Evolutionary conservation across 2,113 vertebrate species (phyloP), one percentile per base, ranked within the genome.

Genomic region (Pseudorhombus dupliciocellatus): DNA sequence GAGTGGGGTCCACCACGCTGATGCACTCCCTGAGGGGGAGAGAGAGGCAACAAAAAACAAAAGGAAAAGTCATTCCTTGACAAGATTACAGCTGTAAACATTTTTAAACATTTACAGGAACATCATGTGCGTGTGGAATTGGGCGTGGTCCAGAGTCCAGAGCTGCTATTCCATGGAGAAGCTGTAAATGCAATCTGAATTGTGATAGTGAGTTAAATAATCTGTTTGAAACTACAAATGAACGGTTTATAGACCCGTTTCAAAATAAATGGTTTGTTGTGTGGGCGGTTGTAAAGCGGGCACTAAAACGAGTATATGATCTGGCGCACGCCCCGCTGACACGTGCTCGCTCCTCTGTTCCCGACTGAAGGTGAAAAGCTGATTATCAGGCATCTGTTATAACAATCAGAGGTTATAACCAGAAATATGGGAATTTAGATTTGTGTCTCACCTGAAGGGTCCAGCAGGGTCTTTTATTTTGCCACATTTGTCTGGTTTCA

Each of bases 401-500:
- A 15, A 42, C 40, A 42, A 4, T 16, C 15, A 42, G 40, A 42
- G 16, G 15, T 42, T 16, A 42, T 15, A 4, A 5, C 16, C 40
- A 15, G 40, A 15, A 18, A 44, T 44, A 44, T 16, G 4, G n/a
- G n/a, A n/a, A n/a, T n/a, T n/a, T n/a, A n/a, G n/a, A n/a, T n/a
- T n/a, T n/a, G n/a, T n/a, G n/a, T 58, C 71, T 81, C 28, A 95
- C 95, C 90, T 92, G 88, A 95, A 95, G 0, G 89, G 81, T 74
- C 95, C 94, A 0, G 25, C 21, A 1, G 73, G 20, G 67, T 92
- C 85, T 1, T 52, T 81, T 3, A 95, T 82, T 75, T 83, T 92
- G 1, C 94, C 94, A 65, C 95, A 95, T 52, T 92, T 92, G 3
- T 91, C 83, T 11, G 90, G 89, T 67, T 91, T 92, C 0, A 81